Percentiles rank a stretch among this genome's conserved stretches.
Conservation (phyloP, 2,888 invertebrate genomes). For the Trisateles emortualis region DNA sequence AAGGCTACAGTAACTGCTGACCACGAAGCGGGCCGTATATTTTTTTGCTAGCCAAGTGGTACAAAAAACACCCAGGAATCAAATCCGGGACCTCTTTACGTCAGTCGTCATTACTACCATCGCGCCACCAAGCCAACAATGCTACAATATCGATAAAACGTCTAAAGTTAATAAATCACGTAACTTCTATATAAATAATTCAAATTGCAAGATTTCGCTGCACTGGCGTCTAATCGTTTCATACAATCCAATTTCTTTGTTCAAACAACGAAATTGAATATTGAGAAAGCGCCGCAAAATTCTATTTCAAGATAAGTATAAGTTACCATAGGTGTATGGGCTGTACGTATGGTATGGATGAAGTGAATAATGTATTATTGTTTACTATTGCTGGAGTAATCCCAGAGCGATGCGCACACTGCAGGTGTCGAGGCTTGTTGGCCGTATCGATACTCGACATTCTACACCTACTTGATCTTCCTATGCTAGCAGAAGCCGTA, state of each 20-base stretch:
- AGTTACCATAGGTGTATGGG: slow-evolving; percentile 44
- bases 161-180: slow-evolving; percentile 27
- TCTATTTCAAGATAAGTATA: slow-evolving; percentile 58
- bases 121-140: no score
- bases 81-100: no score
- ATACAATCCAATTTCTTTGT: slow-evolving; percentile 75
- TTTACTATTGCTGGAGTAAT: slow-evolving; percentile 65
- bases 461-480: no score
- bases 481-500: no score
- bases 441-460: no score
- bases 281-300: slow-evolving; percentile 71
- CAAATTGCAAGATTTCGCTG: slow-evolving; percentile 53
- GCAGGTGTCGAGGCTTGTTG: slow-evolving; percentile 56
- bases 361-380: no score
- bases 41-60: no score
- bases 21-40: no score
- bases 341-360: no score
- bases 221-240: slow-evolving; percentile 54
- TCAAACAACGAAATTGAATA: slow-evolving; percentile 77
- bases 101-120: no score
- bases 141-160: slow-evolving; percentile 6
- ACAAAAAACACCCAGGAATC: no score
- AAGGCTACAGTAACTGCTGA: no score
- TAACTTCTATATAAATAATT: slow-evolving; percentile 44
- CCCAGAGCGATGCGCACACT: slow-evolving; percentile 74